Evolutionary conservation across 2,888 invertebrate species (phyloP).

Genomic region (Gisinianus flammeolus): DNA sequence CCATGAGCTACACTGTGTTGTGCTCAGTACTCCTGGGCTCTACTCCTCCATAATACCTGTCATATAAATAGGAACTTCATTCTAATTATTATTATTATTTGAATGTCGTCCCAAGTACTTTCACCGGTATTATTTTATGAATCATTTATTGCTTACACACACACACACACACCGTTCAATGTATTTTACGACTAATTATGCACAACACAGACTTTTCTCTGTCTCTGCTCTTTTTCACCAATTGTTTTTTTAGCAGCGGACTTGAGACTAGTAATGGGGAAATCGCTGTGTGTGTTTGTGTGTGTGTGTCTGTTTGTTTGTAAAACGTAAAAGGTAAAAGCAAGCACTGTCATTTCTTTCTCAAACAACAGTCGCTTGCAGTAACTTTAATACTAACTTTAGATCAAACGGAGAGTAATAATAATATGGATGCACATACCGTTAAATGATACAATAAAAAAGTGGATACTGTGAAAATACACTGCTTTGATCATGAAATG

Average conservation of each 20-base stretch:
- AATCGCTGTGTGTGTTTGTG: neutral
- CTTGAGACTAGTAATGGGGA: too few species aligned
- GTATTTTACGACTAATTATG: too few species aligned
- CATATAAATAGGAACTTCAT: too few species aligned
- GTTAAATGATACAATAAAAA: neutral
- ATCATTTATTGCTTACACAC: neutral
- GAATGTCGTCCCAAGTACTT: neutral
- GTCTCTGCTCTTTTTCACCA: too few species aligned
- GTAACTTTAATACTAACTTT: neutral
- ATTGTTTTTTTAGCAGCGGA: too few species aligned
- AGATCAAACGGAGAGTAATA: neutral
- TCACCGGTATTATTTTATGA: neutral
- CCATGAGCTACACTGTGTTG: neutral
- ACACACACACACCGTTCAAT: too few species aligned
- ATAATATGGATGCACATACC: neutral
- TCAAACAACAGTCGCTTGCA: neutral
- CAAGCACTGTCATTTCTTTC: neutral
- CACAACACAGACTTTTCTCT: too few species aligned
- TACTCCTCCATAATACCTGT: constrained; percentile 8
- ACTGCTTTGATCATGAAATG: neutral
- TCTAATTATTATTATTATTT: constrained; percentile 6
- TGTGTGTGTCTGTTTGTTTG: too few species aligned
- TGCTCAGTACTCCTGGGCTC: too few species aligned
- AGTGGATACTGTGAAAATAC: neutral
- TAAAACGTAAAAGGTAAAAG: too few species aligned